Percentiles rank a stretch among this genome's conserved stretches.
These are phyloP conservation scores for Nyctibius grandis DNA, from an alignment of 2,797 vertebrate genomes.

Conservation along the genomic window DNA sequence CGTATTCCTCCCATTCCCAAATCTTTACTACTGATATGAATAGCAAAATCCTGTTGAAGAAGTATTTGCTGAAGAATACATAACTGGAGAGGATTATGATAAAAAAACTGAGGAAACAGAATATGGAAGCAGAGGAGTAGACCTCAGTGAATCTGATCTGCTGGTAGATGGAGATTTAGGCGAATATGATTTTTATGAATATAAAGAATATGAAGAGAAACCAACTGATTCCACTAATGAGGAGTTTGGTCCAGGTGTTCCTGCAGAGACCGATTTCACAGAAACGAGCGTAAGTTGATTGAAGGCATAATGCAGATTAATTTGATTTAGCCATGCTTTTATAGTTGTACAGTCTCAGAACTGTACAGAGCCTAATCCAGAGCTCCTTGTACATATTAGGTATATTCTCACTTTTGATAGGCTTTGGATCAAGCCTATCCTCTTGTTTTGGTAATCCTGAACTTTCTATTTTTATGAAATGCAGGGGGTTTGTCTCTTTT, in stretches of 20 bases:
- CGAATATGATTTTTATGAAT: slow-evolving; percentile 93
- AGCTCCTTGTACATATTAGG: not conserved
- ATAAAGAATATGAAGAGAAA: slow-evolving; percentile 83
- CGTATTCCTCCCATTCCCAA: slow-evolving; percentile 78
- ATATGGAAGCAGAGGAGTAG: slow-evolving; percentile 82
- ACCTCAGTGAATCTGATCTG: slow-evolving; percentile 78
- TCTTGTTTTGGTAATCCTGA: not conserved
- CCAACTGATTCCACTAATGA: slow-evolving; percentile 78
- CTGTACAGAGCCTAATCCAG: not conserved
- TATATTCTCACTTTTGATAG: not conserved
- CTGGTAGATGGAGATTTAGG: slow-evolving; percentile 87
- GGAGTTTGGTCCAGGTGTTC: slow-evolving; percentile 93
- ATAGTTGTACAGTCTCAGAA: not conserved
- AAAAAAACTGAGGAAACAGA: slow-evolving; percentile 81
- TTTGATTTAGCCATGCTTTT: not conserved
- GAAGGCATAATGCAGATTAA: not conserved
- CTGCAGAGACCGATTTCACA: slow-evolving; percentile 91
- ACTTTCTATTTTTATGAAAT: not conserved
- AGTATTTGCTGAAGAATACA: slow-evolving; percentile 83
- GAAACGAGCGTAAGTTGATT: slow-evolving; percentile 90
- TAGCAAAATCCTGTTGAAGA: slow-evolving; percentile 91
- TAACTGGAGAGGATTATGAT: slow-evolving; percentile 85
- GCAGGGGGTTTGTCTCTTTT: not conserved
- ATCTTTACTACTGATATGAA: slow-evolving; percentile 71
- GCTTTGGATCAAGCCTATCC: not conserved